A percentile compares a stretch with the other conserved stretches of the same genome.
phyloP scores from a whole-genome alignment of 2,888 invertebrate species.

The Eupithecia subumbrata region DNA sequence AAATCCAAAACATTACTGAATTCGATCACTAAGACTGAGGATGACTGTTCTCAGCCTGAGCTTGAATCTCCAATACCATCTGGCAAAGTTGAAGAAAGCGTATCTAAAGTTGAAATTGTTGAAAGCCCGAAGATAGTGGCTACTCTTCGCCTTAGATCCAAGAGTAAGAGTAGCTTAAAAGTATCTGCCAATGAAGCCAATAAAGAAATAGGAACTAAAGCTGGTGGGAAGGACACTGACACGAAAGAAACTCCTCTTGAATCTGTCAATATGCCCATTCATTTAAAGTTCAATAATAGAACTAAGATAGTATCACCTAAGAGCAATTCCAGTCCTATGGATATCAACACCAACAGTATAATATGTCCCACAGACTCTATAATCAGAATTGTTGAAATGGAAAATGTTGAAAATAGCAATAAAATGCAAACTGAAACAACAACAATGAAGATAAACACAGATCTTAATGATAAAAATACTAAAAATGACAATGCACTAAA shows the following conservation, averaged over 20 bases:
- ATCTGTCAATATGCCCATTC: conserved; percentile 40
- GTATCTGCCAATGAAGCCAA: not conserved
- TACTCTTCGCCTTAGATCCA: conserved; percentile 22
- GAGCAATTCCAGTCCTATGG: conserved; percentile 5
- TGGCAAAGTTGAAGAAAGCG: conserved; percentile 40
- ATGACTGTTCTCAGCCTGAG: conserved; percentile 14
- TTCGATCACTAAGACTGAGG: conserved; percentile 39
- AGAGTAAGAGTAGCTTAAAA: conserved; percentile 1
- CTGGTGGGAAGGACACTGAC: too few species aligned
- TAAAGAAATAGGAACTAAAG: not conserved
- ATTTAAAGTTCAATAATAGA: conserved; percentile 52
- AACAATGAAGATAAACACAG: not conserved
- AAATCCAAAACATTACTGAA: conserved; percentile 61
- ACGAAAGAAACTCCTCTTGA: not conserved
- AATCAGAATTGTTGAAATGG: conserved; percentile 19
- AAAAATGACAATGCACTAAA: conserved; percentile 41
- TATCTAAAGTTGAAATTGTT: conserved; percentile 1
- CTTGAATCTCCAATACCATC: not conserved
- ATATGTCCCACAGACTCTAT: not conserved
- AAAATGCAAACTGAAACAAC: conserved; percentile 13
- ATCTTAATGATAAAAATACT: conserved; percentile 10
- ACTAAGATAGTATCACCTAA: conserved; percentile 32
- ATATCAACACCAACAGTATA: not conserved
- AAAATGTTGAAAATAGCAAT: conserved; percentile 23
- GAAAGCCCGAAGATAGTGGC: not conserved